These are phyloP conservation scores for Julus scandinavius DNA, from an alignment of 2,888 invertebrate species.

Conservation along the genomic window DNA sequence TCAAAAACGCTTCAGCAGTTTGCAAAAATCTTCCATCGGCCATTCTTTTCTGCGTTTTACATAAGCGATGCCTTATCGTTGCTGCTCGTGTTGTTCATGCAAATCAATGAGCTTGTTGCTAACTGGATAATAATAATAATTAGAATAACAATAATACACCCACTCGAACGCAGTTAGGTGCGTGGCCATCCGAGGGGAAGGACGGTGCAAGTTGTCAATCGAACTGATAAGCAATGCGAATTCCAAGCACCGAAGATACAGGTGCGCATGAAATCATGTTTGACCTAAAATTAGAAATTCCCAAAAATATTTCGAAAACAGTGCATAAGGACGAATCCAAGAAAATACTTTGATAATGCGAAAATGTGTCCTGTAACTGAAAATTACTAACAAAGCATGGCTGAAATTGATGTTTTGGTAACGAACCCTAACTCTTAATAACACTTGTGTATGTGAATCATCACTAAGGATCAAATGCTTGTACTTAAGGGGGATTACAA, in stretches of 20 bases:
- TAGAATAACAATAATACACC: slow-evolving; percentile 25
- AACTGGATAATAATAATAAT: slow-evolving; percentile 42
- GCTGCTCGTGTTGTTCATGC: neutral
- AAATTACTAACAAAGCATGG: neutral
- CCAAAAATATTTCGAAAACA: neutral
- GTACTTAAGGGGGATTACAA: too few relatives aligned
- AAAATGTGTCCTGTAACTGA: neutral
- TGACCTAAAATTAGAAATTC: neutral
- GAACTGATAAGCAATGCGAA: neutral
- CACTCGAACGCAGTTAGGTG: neutral
- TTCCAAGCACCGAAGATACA: neutral
- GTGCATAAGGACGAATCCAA: neutral
- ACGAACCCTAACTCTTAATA: neutral
- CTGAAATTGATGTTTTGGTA: neutral
- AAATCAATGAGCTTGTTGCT: slow-evolving; percentile 24
- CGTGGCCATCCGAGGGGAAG: neutral
- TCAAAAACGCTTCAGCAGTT: neutral
- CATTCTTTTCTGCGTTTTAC: neutral
- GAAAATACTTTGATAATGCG: too few relatives aligned
- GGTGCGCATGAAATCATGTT: neutral
- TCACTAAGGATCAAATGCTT: too few relatives aligned
- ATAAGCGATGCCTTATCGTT: slow-evolving; percentile 8
- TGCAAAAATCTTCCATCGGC: neutral
- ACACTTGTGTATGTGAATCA: too few relatives aligned
- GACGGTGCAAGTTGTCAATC: slow-evolving; percentile 7